phyloP scores from a whole-genome alignment of 2,113 vertebrate genomes.

The Elephas maximus region DNA sequence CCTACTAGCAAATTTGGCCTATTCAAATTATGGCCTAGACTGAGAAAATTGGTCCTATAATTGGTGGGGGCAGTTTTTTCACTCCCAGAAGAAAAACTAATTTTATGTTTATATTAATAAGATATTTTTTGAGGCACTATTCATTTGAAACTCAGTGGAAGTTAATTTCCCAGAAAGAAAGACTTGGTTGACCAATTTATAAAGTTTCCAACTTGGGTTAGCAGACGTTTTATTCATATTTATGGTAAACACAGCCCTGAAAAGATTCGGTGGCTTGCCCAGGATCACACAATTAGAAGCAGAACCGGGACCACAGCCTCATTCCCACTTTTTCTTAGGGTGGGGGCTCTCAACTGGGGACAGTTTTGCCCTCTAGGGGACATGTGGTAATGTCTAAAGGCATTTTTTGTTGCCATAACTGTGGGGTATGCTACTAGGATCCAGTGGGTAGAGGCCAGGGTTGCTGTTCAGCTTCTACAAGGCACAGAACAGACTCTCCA shows the following conservation, averaged over 20 bases:
- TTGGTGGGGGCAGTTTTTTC: neutral
- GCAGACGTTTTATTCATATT: neutral
- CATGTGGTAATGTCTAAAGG: neutral
- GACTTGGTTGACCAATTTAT: constrained; percentile 57
- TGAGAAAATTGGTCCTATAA: constrained; percentile 53
- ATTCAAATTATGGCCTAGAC: constrained; percentile 44
- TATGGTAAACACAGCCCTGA: neutral
- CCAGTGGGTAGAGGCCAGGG: neutral
- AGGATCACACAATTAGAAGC: neutral
- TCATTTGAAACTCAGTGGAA: constrained; percentile 72
- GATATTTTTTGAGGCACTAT: constrained; percentile 50
- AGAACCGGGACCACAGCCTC: neutral
- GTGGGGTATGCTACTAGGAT: neutral
- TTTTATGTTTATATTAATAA: constrained; percentile 72
- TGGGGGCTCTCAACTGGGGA: neutral
- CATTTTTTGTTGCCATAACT: neutral
- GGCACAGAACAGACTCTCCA: neutral
- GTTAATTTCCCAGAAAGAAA: constrained; percentile 64
- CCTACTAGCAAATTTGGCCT: constrained; percentile 40
- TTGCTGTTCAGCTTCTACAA: neutral
- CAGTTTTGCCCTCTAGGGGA: neutral
- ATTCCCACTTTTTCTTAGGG: neutral
- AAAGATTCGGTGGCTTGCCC: neutral
- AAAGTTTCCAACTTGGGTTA: constrained; percentile 55
- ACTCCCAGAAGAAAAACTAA: constrained; percentile 59